A percentile compares a stretch with the other conserved stretches of the same genome.
Conservation (phyloP, 2,797 vertebrate species). For the Steatocranus sp. region DNA sequence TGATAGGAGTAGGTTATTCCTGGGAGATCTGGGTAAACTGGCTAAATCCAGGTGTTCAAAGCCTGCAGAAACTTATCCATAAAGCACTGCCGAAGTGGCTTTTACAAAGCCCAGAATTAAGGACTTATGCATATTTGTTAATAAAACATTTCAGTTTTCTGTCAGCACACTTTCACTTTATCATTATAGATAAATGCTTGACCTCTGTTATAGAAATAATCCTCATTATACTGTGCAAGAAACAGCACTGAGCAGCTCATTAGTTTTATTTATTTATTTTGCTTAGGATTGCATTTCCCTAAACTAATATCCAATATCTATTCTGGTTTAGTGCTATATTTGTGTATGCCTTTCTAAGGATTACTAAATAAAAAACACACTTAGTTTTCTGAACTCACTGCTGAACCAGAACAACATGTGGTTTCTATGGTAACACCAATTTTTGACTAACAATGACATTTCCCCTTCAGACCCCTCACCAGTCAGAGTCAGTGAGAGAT, state of each 20-base stretch:
- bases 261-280: neutral
- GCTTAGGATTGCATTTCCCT: neutral
- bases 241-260: neutral
- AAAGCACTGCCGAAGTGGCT: neutral
- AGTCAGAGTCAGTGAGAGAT: neutral
- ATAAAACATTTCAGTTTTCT: neutral
- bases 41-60: neutral
- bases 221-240: neutral
- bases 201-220: neutral
- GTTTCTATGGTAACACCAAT: conserved; percentile 39
- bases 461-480: neutral
- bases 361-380: conserved; percentile 13
- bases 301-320: neutral
- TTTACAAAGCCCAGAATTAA: neutral
- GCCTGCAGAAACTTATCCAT: neutral
- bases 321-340: neutral
- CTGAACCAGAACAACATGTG: conserved; percentile 15
- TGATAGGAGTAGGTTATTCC: neutral
- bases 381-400: neutral
- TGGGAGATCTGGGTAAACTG: neutral
- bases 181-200: neutral
- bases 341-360: neutral
- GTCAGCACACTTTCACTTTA: neutral
- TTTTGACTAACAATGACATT: neutral
- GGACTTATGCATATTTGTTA: neutral